Percentiles rank a stretch among this genome's conserved stretches.
These are phyloP conservation scores for Hoplostethus mediterraneus DNA, from an alignment of 2,797 vertebrate genomes.

Conservation along the genomic window DNA sequence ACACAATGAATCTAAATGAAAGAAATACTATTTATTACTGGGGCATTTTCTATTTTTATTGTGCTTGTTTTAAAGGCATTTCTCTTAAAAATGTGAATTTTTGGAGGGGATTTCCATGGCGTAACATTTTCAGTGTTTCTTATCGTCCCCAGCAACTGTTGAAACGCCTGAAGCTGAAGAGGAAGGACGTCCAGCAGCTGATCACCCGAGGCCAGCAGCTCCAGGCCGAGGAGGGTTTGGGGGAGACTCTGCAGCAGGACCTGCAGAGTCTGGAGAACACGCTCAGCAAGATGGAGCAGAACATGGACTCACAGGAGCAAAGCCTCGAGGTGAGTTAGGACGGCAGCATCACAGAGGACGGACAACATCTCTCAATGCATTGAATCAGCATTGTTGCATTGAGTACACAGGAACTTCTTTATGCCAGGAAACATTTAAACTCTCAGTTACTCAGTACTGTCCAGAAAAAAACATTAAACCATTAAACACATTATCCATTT, in stretches of 20 bases:
- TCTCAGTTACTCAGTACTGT: not conserved
- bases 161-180: conserved; percentile 89
- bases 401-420: not conserved
- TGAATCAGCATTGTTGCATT: not conserved
- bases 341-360: not conserved
- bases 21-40: too few relatives aligned
- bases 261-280: conserved; percentile 88
- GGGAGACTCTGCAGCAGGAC: conserved; percentile 84
- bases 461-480: not conserved
- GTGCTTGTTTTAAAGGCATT: not conserved
- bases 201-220: conserved; percentile 88
- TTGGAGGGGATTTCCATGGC: not conserved
- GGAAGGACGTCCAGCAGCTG: conserved; percentile 91
- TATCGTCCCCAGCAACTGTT: conserved; percentile 87
- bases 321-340: conserved; percentile 87
- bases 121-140: conserved; percentile 4
- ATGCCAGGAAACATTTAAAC: not conserved
- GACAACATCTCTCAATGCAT: conserved; percentile 3
- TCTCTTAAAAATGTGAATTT: not conserved
- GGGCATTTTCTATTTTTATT: not conserved
- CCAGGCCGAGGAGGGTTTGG: conserved; percentile 87
- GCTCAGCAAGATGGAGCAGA: conserved; percentile 89
- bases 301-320: conserved; percentile 90
- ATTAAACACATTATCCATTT: too few relatives aligned
- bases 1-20: not conserved